Percentiles rank a stretch among this genome's conserved stretches.
Evolutionary conservation across 1,140 invertebrate species (phyloP).

Genomic region (Doryteuthis pealeii): DNA sequence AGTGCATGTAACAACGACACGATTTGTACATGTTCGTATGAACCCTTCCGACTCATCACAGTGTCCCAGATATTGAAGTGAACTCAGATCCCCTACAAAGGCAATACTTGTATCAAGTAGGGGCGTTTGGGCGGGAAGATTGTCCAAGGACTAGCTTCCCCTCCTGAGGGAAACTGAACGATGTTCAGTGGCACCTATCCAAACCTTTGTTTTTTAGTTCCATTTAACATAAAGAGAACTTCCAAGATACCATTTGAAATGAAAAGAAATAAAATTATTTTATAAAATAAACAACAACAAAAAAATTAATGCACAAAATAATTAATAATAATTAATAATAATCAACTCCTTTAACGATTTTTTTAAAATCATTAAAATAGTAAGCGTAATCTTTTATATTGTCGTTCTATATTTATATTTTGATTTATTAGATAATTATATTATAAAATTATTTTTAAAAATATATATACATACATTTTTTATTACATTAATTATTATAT

Average conservation of each 20-base stretch:
- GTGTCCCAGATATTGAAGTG: slow-evolving; percentile 59
- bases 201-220: slow-evolving; percentile 18
- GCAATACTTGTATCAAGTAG: slow-evolving; percentile 36
- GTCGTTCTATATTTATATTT: too few species aligned
- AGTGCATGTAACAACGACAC: slow-evolving; percentile 56
- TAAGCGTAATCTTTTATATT: too few species aligned
- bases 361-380: too few species aligned
- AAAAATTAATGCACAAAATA: too few species aligned
- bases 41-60: slow-evolving; percentile 32
- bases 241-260: slow-evolving; percentile 44
- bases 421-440: too few species aligned
- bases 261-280: not conserved
- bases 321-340: too few species aligned
- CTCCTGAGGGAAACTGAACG: slow-evolving; percentile 36
- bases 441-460: too few species aligned
- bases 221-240: slow-evolving; percentile 46
- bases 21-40: slow-evolving; percentile 37
- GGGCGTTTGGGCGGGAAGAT: slow-evolving; percentile 30
- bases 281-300: too few species aligned
- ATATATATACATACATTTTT: too few species aligned
- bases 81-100: slow-evolving; percentile 53
- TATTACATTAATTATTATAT: too few species aligned
- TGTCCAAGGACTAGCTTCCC: slow-evolving; percentile 57
- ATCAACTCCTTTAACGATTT: too few species aligned
- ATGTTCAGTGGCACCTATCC: slow-evolving; percentile 8